A percentile compares a stretch with the other conserved stretches of the same genome.
Evolutionary conservation across 2,888 invertebrate species (phyloP).

Genomic region (Drosophila lacicola): DNA sequence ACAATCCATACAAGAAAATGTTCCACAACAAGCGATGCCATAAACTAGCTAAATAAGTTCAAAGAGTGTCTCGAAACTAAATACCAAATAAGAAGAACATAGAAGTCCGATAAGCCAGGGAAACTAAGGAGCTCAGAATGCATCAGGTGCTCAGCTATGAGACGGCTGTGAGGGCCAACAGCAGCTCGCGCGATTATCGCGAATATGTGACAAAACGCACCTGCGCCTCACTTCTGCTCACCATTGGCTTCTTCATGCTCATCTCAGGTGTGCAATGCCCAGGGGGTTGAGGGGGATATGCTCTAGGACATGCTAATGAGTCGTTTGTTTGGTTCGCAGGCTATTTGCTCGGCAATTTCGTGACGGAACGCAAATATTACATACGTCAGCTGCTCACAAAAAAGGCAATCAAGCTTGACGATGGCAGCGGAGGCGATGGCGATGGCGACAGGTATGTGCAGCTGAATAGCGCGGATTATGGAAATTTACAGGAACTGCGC

Average conservation of each 20-base stretch:
- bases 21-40: constrained; percentile 27
- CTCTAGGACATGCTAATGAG: constrained; percentile 54
- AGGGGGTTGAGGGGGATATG: constrained; percentile 1
- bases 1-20: constrained; percentile 41
- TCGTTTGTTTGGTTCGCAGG: constrained; percentile 70
- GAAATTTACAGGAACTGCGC: constrained; percentile 81
- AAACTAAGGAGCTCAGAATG: constrained; percentile 67
- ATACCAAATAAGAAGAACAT: not conserved
- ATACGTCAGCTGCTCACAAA: constrained; percentile 81
- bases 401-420: constrained; percentile 59
- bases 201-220: constrained; percentile 84
- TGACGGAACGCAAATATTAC: constrained; percentile 83
- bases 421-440: constrained; percentile 38
- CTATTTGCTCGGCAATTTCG: constrained; percentile 85
- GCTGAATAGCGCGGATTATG: constrained; percentile 80
- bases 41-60: constrained; percentile 3
- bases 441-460: constrained; percentile 64
- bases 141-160: constrained; percentile 85
- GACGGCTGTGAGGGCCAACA: constrained; percentile 84
- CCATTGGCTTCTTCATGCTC: constrained; percentile 84
- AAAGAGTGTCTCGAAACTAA: constrained; percentile 10
- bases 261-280: constrained; percentile 80
- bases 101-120: not conserved
- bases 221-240: constrained; percentile 83
- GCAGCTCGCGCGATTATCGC: constrained; percentile 82